Evolutionary conservation across 1,140 invertebrate genomes (phyloP), one percentile per base, ranked within the genome.

Genomic region (Sitobion miscanthi): DNA sequence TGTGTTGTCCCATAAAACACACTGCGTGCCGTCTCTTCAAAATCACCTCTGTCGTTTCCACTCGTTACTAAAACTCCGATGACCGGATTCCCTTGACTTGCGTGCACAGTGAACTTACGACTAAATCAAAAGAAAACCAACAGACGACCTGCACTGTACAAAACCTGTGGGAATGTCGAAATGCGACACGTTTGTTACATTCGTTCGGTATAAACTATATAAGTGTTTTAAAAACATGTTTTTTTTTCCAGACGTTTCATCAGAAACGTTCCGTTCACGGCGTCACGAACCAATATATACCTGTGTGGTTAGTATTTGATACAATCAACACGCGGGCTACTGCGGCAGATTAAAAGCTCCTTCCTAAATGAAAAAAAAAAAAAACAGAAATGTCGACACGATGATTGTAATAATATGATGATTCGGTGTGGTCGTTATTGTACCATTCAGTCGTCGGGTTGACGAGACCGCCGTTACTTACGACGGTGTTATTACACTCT

Each of bases 41-140:
- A 92, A 92, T 92, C 91, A 92, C 91, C 91, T 92, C 91, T 92
- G 91, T 92, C 91, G 91, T 82, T 92, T 92, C 91, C 91, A 92
- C 77, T 92, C 88, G 88, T 89, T 23, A 42, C 52, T 23, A 35
- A 87, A 87, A 57, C 62, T 82, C 30, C 35, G 21, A 25, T 83
- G 69, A 83, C 87, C 90, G 90, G 90, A 35, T 91, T 91, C 83
- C 42, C 14, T 77, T 25, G 45, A 35, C n/a, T 91, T 82, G 38
- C 77, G n/a, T n/a, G 42, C 17, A 9, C 30, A 42, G 25, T 85
- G 30, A n/a, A 30, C 23, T 86, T 47, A 49, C 45, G 30, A 17
- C 25, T 14, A 47, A 87, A 87, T n/a, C 25, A 47, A 47, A n/a
- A 47, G 42, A 23, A 20, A 47, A 86, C 30, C n/a, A 47, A 45